These are phyloP conservation scores for Lacerta viridis DNA, from an alignment of 2,797 vertebrate genomes.

Conservation along the genomic window DNA sequence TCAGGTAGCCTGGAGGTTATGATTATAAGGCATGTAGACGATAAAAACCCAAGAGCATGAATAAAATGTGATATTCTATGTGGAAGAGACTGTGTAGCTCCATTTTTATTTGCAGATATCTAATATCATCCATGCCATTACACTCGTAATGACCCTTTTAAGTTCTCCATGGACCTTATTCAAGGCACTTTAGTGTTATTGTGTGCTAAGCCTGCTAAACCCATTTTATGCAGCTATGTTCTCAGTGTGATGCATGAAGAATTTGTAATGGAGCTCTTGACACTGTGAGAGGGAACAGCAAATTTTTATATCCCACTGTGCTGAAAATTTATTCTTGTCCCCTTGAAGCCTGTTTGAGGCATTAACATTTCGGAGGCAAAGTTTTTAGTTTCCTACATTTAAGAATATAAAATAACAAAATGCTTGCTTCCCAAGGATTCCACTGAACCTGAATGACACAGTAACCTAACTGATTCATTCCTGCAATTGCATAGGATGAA, in stretches of 20 bases:
- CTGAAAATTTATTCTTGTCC: slow-evolving; percentile 60
- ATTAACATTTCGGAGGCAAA: slow-evolving; percentile 53
- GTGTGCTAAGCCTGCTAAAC: slow-evolving; percentile 50
- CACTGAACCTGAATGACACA: slow-evolving; percentile 26
- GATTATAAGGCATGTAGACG: slow-evolving; percentile 41
- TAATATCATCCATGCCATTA: slow-evolving; percentile 31
- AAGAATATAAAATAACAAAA: slow-evolving; percentile 50
- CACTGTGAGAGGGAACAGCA: slow-evolving; percentile 46
- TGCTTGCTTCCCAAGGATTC: slow-evolving; percentile 53
- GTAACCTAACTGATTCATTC: slow-evolving; percentile 49
- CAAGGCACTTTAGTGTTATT: slow-evolving; percentile 42
- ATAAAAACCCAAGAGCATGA: background rate
- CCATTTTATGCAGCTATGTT: slow-evolving; percentile 46
- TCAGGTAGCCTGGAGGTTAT: slow-evolving; percentile 30
- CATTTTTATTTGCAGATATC: slow-evolving; percentile 37
- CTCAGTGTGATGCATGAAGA: slow-evolving; percentile 30
- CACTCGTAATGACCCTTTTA: slow-evolving; percentile 46
- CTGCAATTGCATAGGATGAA: slow-evolving; percentile 29
- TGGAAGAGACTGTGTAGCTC: slow-evolving; percentile 15
- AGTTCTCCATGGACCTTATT: slow-evolving; percentile 33
- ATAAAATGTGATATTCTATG: slow-evolving; percentile 21
- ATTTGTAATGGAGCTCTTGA: slow-evolving; percentile 55
- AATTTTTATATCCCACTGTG: slow-evolving; percentile 55
- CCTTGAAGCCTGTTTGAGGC: slow-evolving; percentile 30
- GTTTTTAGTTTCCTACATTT: slow-evolving; percentile 59